Evolutionary conservation across 2,888 invertebrate species (phyloP).

Genomic region (Dynastes hyllus): DNA sequence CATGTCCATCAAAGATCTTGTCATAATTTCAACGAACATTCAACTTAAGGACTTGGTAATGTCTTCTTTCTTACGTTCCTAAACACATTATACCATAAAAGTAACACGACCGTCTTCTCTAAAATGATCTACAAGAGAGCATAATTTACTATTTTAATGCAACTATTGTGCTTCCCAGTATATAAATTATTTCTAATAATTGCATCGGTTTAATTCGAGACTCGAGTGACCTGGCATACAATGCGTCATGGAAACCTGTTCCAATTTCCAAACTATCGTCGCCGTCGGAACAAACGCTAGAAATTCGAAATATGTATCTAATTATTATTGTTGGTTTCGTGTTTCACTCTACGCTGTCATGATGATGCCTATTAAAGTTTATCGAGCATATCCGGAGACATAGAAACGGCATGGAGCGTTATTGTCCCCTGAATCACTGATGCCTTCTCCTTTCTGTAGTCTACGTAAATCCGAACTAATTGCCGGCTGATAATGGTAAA

Average conservation of each 20-base stretch:
- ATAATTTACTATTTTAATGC: not conserved
- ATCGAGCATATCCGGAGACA: not conserved
- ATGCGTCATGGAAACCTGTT: conserved; percentile 11
- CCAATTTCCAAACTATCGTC: not conserved
- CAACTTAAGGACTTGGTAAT: too few species aligned
- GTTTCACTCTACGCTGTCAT: conserved; percentile 9
- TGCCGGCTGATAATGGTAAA: conserved; percentile 3
- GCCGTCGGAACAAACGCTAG: not conserved
- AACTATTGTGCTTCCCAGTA: not conserved
- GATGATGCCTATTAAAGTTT: conserved; percentile 9
- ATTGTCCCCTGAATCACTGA: conserved; percentile 4
- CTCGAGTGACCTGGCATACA: not conserved
- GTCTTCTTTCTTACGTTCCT: too few species aligned
- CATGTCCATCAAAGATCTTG: too few species aligned
- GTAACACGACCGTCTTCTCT: not conserved
- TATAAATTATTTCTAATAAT: not conserved
- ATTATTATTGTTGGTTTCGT: not conserved
- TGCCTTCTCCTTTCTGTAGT: not conserved
- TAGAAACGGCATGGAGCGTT: not conserved
- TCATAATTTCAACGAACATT: too few species aligned
- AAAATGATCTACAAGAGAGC: not conserved
- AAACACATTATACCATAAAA: not conserved
- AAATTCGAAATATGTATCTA: not conserved
- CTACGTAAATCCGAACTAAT: not conserved
- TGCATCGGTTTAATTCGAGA: not conserved